Evolutionary conservation across 1,140 invertebrate genomes (phyloP), one percentile per base, ranked within the genome.

Genomic region (Tetramorium simillimum): DNA sequence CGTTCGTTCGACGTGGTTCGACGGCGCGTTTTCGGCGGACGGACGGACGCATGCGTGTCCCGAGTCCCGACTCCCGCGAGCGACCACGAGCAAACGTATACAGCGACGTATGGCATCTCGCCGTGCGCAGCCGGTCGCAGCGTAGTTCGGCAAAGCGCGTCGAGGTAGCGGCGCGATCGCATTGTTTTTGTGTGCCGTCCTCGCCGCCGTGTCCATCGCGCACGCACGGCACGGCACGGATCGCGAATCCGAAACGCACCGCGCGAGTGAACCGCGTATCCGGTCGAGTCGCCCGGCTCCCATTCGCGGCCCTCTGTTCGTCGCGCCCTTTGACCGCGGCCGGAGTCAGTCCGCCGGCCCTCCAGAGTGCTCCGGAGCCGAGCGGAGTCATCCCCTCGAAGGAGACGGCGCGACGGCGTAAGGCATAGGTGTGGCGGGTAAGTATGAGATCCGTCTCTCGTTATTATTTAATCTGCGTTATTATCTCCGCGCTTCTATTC

Each of bases 81-180:
- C n/a, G n/a, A n/a, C n/a, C n/a, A n/a, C n/a, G n/a, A n/a, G n/a
- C n/a, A n/a, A 9, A 10, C 9, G 43, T 46, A 12, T n/a, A n/a
- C n/a, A n/a, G n/a, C 9, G 24, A n/a, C n/a, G 43, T 18, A 28
- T 28, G 28, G 28, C 28, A 28, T 28, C 28, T 28, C 28, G 24
- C 24, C 24, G 24, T 28, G 28, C 49, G 49, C 63, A 76, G 28
- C 51, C 78, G 62, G 56, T 63, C 53, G 65, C 82, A n/a, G n/a
- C n/a, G 58, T 90, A 93, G 90, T 92, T 92, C 88, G 73, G 82
- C 56, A 85, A 91, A 75, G 77, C 87, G 40, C 90, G 62, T 85
- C 86, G 65, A 92, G 92, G 87, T 92, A 92, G 92, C 92, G 82
- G 86, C 60, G 85, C 84, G 69, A 67, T 92, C 91, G 92, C 87